Conservation (phyloP, 2,888 invertebrate species). For the Chromoteleia sp. region DNA sequence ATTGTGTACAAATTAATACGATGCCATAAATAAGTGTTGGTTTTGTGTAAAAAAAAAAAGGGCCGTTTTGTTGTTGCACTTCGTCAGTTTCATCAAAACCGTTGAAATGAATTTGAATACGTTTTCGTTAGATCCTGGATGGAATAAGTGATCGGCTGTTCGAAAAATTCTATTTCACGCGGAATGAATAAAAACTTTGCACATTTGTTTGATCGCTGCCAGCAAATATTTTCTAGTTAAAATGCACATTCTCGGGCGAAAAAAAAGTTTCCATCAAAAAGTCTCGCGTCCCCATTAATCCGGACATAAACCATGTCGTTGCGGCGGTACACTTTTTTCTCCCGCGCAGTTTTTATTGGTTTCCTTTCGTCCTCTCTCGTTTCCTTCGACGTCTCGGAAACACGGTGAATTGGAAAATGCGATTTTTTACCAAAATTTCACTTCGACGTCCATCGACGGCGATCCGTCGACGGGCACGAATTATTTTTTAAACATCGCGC, state of each 20-base stretch:
- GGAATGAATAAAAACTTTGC: conserved; percentile 26
- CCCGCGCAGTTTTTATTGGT: too few relatives aligned
- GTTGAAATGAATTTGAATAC: conserved; percentile 31
- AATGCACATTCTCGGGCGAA: conserved; percentile 3
- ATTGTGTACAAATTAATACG: too few relatives aligned
- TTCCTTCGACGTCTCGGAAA: conserved; percentile 1
- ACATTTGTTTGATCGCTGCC: conserved; percentile 17
- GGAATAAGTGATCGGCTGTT: conserved; percentile 25
- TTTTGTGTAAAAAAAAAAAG: conserved; percentile 22
- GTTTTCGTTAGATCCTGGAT: conserved; percentile 20
- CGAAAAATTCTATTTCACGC: conserved; percentile 26
- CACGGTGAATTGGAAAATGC: conserved; percentile 18
- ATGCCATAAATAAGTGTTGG: too few relatives aligned
- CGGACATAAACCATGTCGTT: too few relatives aligned
- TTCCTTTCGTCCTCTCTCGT: too few relatives aligned
- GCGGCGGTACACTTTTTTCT: too few relatives aligned
- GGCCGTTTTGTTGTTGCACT: conserved; percentile 6
- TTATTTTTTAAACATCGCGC: too few relatives aligned
- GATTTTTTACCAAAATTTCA: conserved; percentile 3
- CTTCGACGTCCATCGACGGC: too few relatives aligned
- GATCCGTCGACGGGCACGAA: too few relatives aligned
- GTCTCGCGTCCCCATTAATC: background rate
- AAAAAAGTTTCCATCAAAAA: conserved; percentile 13
- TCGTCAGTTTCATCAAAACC: conserved; percentile 6
- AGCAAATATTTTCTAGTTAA: conserved; percentile 22